A percentile compares a stretch with the other conserved stretches of the same genome.
These are phyloP conservation scores for Eledone cirrhosa DNA, from an alignment of 2,888 invertebrate species.

Conservation along the genomic window DNA sequence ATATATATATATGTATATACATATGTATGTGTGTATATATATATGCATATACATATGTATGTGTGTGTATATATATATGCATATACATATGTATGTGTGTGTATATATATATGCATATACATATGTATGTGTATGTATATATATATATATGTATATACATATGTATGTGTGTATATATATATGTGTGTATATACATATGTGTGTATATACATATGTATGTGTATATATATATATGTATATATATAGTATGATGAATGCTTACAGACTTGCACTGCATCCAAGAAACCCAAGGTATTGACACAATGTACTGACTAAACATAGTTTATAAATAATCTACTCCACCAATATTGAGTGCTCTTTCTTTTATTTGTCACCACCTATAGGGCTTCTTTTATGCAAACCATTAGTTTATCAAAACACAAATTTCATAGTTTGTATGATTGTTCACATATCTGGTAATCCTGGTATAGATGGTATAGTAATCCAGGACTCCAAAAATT, in stretches of 20 bases:
- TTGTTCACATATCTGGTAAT: no score
- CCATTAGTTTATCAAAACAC: no score
- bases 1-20: background rate
- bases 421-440: no score
- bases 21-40: background rate
- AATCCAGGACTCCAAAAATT: no score
- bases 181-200: constrained; percentile 19
- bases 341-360: background rate
- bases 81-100: background rate
- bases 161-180: background rate
- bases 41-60: background rate
- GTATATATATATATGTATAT: no score
- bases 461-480: no score
- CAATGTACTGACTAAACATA: background rate
- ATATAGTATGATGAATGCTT: background rate
- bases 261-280: no score
- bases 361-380: background rate
- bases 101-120: background rate
- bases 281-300: background rate
- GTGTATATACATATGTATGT: constrained; percentile 14
- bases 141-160: constrained; percentile 1
- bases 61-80: background rate
- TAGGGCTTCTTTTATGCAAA: no score
- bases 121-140: background rate
- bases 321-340: background rate